A percentile compares a stretch with the other conserved stretches of the same genome.
Conservation (phyloP, 1,140 invertebrate genomes). For the Magallana ariakensis region DNA sequence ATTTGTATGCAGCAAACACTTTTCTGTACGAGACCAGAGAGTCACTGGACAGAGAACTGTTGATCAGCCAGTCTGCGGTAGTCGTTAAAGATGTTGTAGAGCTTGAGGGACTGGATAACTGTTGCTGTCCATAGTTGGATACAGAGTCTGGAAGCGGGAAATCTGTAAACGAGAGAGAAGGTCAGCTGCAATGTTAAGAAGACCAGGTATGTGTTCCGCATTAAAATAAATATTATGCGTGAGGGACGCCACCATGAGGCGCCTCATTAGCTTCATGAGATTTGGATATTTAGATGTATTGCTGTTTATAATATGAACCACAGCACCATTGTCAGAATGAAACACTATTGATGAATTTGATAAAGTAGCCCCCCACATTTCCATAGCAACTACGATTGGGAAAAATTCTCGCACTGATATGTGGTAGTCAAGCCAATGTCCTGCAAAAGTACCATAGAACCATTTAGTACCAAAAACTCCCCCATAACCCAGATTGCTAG, state of each 20-base stretch:
- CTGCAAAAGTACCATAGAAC: neutral
- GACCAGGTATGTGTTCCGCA: slow-evolving; percentile 50
- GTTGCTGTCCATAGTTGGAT: neutral
- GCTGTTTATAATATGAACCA: slow-evolving; percentile 47
- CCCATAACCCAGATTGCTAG: slow-evolving; percentile 26
- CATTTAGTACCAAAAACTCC: slow-evolving; percentile 13
- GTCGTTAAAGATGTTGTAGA: neutral
- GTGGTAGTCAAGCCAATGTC: neutral
- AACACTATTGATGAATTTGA: slow-evolving; percentile 27
- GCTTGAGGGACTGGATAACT: neutral
- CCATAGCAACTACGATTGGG: slow-evolving; percentile 42
- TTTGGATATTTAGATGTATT: neutral
- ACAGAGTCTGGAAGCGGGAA: neutral
- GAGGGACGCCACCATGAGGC: neutral
- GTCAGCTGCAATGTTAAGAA: slow-evolving; percentile 43
- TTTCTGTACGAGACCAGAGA: neutral
- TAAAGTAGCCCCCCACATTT: neutral
- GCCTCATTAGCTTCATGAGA: slow-evolving; percentile 35
- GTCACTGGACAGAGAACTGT: neutral
- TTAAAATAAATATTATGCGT: slow-evolving; percentile 49
- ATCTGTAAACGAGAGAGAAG: slow-evolving; percentile 54
- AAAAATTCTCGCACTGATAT: slow-evolving; percentile 46
- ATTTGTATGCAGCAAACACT: no score
- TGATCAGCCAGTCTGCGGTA: neutral
- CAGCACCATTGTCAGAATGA: slow-evolving; percentile 35